phyloP scores from a whole-genome alignment of 2,888 invertebrate genomes.

The Leptinotarsa tumamoca region DNA sequence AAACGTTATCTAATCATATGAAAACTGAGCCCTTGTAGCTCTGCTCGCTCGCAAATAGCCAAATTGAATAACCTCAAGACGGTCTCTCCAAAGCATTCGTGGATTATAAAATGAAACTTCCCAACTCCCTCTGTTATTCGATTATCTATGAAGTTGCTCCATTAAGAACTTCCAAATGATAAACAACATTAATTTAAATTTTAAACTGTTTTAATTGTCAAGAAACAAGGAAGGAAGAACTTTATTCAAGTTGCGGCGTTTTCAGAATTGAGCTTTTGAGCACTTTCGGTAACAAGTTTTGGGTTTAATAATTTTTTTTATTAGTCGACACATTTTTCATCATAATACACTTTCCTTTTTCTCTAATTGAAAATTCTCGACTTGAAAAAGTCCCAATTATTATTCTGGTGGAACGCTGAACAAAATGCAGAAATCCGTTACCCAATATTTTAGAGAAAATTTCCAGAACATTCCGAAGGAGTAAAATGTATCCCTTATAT shows the following conservation, averaged over 20 bases:
- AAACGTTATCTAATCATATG: constrained; percentile 15
- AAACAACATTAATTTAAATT: constrained; percentile 21
- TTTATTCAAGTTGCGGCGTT: neutral
- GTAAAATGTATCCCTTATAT: too few species aligned
- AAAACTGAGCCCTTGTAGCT: neutral
- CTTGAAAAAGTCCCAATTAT: too few species aligned
- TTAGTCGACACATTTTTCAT: neutral
- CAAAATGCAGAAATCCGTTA: too few species aligned
- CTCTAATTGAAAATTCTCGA: neutral
- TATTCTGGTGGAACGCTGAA: too few species aligned
- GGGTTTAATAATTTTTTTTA: neutral
- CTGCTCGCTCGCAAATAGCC: constrained; percentile 1
- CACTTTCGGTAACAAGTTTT: neutral
- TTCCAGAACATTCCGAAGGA: too few species aligned
- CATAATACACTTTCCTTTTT: neutral
- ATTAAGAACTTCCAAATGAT: constrained; percentile 17
- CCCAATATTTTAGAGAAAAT: too few species aligned
- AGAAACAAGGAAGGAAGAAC: neutral
- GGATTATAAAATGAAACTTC: constrained; percentile 10
- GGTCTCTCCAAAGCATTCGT: constrained; percentile 9
- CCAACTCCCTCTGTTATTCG: constrained; percentile 9
- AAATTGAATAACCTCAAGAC: constrained; percentile 12
- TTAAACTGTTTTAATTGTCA: constrained; percentile 2
- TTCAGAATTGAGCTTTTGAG: neutral
- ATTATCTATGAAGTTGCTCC: constrained; percentile 17